Evolutionary conservation across 2,113 vertebrate species (phyloP).

Genomic region (Ochotona curzoniae): DNA sequence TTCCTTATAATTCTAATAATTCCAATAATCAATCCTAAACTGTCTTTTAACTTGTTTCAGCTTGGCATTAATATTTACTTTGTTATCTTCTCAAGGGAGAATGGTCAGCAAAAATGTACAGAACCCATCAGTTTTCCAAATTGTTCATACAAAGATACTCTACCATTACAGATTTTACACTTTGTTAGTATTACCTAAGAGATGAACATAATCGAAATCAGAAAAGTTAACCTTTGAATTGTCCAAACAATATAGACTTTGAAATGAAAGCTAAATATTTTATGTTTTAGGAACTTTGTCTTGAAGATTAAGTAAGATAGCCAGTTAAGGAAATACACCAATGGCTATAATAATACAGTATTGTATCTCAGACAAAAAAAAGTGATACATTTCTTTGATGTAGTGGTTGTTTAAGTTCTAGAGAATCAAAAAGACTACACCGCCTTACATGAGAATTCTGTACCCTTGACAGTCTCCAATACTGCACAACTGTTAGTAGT

Average conservation of each 20-base stretch:
- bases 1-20: not conserved
- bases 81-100: not conserved
- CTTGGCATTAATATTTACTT: not conserved
- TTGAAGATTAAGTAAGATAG: not conserved
- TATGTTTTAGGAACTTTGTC: not conserved
- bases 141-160: not conserved
- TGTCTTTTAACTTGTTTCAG: not conserved
- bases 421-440: not conserved
- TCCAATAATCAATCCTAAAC: not conserved
- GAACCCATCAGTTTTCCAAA: not conserved
- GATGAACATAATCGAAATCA: constrained; percentile 22
- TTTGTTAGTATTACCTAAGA: not conserved
- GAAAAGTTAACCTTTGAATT: not conserved
- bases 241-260: not conserved
- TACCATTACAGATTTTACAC: not conserved
- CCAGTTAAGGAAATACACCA: not conserved
- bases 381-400: not conserved
- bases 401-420: constrained; percentile 20
- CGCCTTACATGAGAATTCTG: not conserved
- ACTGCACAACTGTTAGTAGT: not conserved
- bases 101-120: not conserved
- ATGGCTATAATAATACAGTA: not conserved
- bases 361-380: not conserved
- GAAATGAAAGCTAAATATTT: constrained; percentile 38
- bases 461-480: constrained; percentile 54